Conservation (phyloP, 2,888 invertebrate species). For the Phaonia tiefii region DNA sequence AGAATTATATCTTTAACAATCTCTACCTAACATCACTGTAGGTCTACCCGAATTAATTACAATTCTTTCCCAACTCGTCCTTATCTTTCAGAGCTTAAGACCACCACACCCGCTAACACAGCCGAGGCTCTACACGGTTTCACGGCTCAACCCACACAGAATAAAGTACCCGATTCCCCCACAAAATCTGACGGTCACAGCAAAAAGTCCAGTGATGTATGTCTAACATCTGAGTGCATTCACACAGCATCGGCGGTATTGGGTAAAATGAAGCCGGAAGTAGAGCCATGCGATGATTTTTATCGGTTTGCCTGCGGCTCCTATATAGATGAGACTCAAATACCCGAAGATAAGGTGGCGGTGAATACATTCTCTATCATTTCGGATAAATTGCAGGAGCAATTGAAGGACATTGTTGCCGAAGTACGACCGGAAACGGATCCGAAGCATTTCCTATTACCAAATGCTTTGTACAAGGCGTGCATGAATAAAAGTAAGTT, state of each 20-base stretch:
- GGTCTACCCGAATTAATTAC: too few species aligned
- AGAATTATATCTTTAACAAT: too few species aligned
- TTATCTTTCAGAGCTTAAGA: conserved; percentile 65
- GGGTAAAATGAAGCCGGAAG: conserved; percentile 84
- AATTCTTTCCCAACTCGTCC: too few species aligned
- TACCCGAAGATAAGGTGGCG: conserved; percentile 85
- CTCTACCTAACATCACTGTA: too few species aligned
- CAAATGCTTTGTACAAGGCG: conserved; percentile 80
- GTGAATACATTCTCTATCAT: conserved; percentile 80
- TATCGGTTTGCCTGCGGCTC: conserved; percentile 89
- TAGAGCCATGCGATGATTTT: conserved; percentile 90
- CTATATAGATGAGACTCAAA: conserved; percentile 85
- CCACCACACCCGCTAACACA: conserved; percentile 54
- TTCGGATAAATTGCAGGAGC: conserved; percentile 80
- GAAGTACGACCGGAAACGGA: conserved; percentile 77
- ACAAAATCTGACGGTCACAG: conserved; percentile 17
- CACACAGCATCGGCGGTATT: conserved; percentile 86
- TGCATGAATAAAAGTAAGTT: conserved; percentile 81
- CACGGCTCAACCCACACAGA: conserved; percentile 70
- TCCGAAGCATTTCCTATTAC: conserved; percentile 79
- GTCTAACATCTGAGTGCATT: conserved; percentile 89
- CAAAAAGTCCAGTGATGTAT: conserved; percentile 80
- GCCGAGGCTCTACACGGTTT: conserved; percentile 74
- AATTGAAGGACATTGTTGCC: conserved; percentile 79
- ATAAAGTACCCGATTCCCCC: conserved; percentile 65